Base-by-base conservation (phyloP, 2,888 invertebrate species). In the Rotaria macrura region DNA sequence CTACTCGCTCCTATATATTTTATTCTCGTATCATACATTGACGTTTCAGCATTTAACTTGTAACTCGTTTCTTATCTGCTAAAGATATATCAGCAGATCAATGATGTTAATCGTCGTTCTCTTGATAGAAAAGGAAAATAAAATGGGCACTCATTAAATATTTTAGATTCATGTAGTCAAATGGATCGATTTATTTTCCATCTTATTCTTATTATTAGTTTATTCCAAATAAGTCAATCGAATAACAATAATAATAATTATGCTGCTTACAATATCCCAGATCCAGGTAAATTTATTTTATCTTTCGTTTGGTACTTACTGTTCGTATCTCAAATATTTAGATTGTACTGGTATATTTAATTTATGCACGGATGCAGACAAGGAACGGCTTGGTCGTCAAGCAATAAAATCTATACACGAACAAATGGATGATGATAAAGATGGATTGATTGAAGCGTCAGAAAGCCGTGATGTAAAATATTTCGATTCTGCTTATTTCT, bases 351-450 rank as follows among this genome's bases (percentile, higher is more conserved):
- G 86, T n/a, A 34, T 85, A 29, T 86, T 85, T 83, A 85, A 85
- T 23, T 43, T 86, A 52, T 86, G 86, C 49, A 85, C 85, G 23
- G 85, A 86, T 57, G 54, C 55, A 23, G 86, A 86, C 52, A 86
- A 86, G 55, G 85, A 86, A 25, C 79, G 85, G 47, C n/a, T 86
- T 34, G 86, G 85, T n/a, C 83, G 83, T 83, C 38, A 65, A 40
- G 85, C 86, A 12, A 85, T 86, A 29, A 86, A 85, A 85, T 38
- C 43, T 23, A 57, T 86, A 29, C 86, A 86, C 29, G 86, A 86
- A 84, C 85, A 86, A 83, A 85, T 86, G 85, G 86, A 86, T 38
- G 86, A 86, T 85, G 86, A 86, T 47, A 79, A 79, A 83, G 86
- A 86, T 84, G 86, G 86, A 49, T 55, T 84, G 17, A 54, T 86